These are phyloP conservation scores for Rallus limicola DNA, from an alignment of 2,113 vertebrate species.

Conservation along the genomic window DNA sequence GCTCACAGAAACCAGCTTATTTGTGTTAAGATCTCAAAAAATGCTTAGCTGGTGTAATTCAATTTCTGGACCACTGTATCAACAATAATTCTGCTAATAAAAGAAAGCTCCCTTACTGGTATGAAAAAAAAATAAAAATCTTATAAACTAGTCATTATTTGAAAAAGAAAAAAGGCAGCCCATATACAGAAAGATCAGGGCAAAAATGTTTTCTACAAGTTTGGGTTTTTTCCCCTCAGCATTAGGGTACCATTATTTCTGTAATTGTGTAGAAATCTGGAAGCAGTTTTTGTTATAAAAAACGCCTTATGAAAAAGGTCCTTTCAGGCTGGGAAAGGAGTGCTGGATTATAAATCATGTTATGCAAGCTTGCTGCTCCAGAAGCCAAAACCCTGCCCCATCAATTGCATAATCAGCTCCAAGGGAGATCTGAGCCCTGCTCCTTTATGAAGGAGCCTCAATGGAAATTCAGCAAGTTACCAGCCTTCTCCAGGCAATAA, in stretches of 20 bases:
- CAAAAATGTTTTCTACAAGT: not conserved
- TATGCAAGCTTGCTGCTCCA: conserved; percentile 75
- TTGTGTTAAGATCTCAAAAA: not conserved
- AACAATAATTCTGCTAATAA: not conserved
- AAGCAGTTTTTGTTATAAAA: conserved; percentile 13
- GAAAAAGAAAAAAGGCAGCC: not conserved
- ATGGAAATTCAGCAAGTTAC: conserved; percentile 39
- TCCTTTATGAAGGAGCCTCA: not conserved
- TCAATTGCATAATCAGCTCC: conserved; percentile 63
- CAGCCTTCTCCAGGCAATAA: conserved; percentile 48
- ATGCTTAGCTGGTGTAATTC: not conserved
- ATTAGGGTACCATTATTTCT: not conserved
- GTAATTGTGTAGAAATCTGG: conserved; percentile 1
- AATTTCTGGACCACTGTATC: not conserved
- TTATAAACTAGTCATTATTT: not conserved
- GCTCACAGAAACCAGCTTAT: not conserved
- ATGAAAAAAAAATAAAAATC: not conserved
- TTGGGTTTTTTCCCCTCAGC: not conserved
- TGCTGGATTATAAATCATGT: conserved; percentile 69
- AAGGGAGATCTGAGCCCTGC: conserved; percentile 15
- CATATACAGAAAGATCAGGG: not conserved
- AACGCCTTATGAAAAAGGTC: conserved; percentile 33
- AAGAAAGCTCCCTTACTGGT: not conserved
- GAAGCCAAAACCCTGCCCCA: conserved; percentile 45
- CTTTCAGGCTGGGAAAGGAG: conserved; percentile 37